These are phyloP conservation scores for Fulica atra DNA, from an alignment of 2,113 vertebrate species.

Conservation along the genomic window DNA sequence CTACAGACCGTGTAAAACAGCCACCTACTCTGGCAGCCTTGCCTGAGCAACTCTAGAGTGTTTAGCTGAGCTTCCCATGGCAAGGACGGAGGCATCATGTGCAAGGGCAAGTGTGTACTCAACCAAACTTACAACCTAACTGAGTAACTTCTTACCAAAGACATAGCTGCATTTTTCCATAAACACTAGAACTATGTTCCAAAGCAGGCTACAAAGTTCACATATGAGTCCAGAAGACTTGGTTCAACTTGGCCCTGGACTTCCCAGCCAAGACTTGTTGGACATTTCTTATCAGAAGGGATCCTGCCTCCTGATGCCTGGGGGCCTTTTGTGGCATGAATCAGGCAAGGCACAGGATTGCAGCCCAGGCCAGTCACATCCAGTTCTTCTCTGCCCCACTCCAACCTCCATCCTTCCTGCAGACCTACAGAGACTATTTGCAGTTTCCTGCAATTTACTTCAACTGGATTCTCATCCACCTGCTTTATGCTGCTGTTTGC, in stretches of 20 bases:
- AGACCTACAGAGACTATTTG: background rate
- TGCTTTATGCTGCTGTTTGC: background rate
- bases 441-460: background rate
- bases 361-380: background rate
- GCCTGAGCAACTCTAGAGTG: background rate
- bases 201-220: background rate
- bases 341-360: background rate
- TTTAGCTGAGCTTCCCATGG: background rate
- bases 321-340: background rate
- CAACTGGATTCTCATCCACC: background rate
- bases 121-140: background rate
- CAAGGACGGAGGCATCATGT: background rate
- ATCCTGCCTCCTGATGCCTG: background rate
- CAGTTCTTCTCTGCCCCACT: background rate
- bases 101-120: background rate
- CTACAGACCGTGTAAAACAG: background rate
- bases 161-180: background rate
- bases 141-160: background rate
- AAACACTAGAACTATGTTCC: background rate
- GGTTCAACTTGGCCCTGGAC: background rate
- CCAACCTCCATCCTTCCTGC: background rate
- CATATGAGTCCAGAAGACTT: background rate
- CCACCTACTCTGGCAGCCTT: background rate
- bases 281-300: background rate
- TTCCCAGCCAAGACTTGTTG: background rate